A percentile compares a stretch with the other conserved stretches of the same genome.
Evolutionary conservation across 35 echinoderm and acorn worm genomes (phyloP).

Genomic region (Apostichopus japonicus): DNA sequence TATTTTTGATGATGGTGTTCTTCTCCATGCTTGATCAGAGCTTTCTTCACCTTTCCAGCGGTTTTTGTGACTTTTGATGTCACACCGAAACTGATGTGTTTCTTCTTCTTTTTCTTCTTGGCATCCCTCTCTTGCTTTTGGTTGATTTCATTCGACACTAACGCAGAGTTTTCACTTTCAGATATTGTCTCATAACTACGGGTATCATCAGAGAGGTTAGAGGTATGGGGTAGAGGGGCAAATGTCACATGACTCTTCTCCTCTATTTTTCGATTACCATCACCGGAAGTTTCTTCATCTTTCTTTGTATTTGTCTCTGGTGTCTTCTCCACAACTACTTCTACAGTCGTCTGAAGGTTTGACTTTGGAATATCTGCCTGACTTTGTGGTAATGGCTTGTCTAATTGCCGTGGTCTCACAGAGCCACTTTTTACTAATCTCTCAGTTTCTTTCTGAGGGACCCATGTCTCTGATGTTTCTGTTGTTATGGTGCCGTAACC

Average conservation of each 20-base stretch:
- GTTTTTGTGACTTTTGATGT: constrained; percentile 16
- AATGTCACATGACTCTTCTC: constrained; percentile 1
- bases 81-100: not conserved
- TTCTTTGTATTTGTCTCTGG: not conserved
- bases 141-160: not conserved
- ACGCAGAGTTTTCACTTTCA: not conserved
- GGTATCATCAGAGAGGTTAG: not conserved
- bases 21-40: not conserved
- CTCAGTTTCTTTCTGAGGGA: not conserved
- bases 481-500: constrained; percentile 2
- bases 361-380: not conserved
- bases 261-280: not conserved
- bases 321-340: not conserved
- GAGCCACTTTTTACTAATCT: not conserved
- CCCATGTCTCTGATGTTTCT: not conserved
- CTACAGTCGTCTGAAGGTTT: not conserved
- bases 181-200: not conserved
- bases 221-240: not conserved
- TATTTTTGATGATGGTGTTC: constrained; percentile 2
- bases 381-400: not conserved
- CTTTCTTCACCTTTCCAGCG: constrained; percentile 31
- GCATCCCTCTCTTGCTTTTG: not conserved
- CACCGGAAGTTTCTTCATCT: not conserved
- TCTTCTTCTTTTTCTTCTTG: constrained; percentile 10
- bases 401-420: not conserved